Conservation (phyloP, 2,888 invertebrate genomes). For the Cryptocheilus praepositus region DNA sequence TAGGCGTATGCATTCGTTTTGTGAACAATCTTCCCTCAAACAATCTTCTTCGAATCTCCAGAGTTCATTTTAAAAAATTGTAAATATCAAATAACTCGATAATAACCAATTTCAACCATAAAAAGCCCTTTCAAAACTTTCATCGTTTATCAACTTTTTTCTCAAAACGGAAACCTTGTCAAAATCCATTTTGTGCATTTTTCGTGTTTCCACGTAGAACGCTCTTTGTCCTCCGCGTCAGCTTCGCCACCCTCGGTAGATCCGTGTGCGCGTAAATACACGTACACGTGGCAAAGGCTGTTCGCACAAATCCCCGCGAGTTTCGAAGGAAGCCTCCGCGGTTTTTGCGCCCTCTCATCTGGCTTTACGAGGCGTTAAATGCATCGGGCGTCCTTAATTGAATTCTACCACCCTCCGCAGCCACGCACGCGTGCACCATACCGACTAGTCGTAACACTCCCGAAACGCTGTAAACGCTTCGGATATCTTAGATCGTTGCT, state of each 20-base stretch:
- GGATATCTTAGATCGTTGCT: not conserved
- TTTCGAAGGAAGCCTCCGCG: constrained; percentile 41
- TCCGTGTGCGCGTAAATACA: constrained; percentile 1
- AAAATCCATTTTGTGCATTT: too few species aligned
- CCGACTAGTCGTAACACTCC: constrained; percentile 7
- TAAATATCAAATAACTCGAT: too few species aligned
- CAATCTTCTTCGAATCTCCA: too few species aligned
- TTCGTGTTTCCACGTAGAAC: too few species aligned
- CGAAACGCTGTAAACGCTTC: constrained; percentile 40
- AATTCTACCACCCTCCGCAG: constrained; percentile 34
- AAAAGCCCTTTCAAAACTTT: too few species aligned
- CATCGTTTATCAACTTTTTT: too few species aligned
- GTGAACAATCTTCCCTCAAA: too few species aligned
- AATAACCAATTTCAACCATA: too few species aligned
- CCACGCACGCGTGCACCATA: not conserved
- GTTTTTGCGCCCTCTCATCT: constrained; percentile 47
- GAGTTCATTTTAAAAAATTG: too few species aligned
- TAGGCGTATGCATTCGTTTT: too few species aligned
- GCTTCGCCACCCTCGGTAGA: not conserved
- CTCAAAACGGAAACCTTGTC: too few species aligned
- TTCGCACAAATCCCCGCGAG: constrained; percentile 42
- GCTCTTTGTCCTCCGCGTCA: too few species aligned
- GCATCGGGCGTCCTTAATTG: constrained; percentile 54
- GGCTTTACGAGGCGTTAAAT: constrained; percentile 51
- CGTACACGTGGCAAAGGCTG: not conserved